Conservation (phyloP, 1,140 invertebrate species). For the Tribolium madens region DNA sequence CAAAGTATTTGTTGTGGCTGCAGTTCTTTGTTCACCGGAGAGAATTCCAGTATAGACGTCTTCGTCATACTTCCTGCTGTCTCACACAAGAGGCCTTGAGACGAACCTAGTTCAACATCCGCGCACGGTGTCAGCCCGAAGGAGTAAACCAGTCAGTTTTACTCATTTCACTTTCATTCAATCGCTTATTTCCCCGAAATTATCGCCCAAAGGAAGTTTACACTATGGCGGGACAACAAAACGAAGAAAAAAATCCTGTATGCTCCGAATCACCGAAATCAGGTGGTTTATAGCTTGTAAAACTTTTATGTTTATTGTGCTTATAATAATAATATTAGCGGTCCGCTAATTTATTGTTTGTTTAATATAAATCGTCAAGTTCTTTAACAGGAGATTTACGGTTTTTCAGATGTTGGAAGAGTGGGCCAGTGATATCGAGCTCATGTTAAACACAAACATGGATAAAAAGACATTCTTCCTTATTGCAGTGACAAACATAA, state of each 20-base stretch:
- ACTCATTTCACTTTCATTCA: constrained; percentile 64
- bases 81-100: constrained; percentile 63
- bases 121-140: constrained; percentile 54
- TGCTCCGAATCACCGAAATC: background rate
- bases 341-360: constrained; percentile 15
- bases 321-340: constrained; percentile 16
- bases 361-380: constrained; percentile 22
- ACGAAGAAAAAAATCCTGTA: background rate
- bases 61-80: constrained; percentile 60
- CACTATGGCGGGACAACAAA: background rate
- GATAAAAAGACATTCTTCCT: background rate
- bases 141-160: constrained; percentile 57
- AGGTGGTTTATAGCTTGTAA: constrained; percentile 15
- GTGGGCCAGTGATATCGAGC: background rate
- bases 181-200: constrained; percentile 39
- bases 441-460: background rate
- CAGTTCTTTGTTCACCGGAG: constrained; percentile 52
- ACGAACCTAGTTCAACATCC: constrained; percentile 65
- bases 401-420: background rate
- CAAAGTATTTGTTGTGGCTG: constrained; percentile 44
- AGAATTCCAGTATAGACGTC: constrained; percentile 54
- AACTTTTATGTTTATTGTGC: constrained; percentile 27
- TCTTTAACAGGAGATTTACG: constrained; percentile 6
- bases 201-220: background rate
- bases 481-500: background rate